Conservation (phyloP, 2,113 vertebrate genomes). For the Vicugna pacos region DNA sequence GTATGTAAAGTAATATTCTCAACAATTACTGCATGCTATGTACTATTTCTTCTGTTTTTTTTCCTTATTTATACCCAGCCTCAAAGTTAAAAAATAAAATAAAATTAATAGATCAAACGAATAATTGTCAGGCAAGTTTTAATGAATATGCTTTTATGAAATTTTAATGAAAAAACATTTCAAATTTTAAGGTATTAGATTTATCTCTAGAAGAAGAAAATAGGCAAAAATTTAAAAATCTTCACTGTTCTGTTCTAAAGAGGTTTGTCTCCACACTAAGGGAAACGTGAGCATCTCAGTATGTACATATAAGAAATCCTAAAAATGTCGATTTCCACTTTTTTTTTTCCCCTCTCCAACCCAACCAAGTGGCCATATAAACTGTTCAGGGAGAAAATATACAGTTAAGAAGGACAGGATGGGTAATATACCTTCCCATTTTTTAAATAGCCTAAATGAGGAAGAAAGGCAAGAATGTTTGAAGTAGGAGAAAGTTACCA, state of each 20-base stretch:
- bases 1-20: conserved; percentile 24
- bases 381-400: not conserved
- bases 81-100: not conserved
- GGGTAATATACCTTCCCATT: not conserved
- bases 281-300: not conserved
- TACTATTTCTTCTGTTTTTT: not conserved
- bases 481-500: not conserved
- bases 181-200: not conserved
- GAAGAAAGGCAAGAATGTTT: not conserved
- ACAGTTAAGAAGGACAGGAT: not conserved
- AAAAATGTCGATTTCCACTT: not conserved
- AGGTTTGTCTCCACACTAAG: not conserved
- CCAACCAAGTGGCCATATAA: not conserved
- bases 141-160: not conserved
- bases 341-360: not conserved
- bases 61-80: not conserved
- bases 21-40: not conserved
- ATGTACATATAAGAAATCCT: not conserved
- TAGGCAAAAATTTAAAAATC: not conserved
- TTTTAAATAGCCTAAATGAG: not conserved
- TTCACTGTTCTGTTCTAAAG: not conserved
- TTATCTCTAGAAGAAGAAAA: conserved; percentile 2
- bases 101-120: not conserved
- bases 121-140: not conserved
- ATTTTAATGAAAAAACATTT: not conserved